Conservation (phyloP, 2,888 invertebrate species). For the Papilio protenor region DNA sequence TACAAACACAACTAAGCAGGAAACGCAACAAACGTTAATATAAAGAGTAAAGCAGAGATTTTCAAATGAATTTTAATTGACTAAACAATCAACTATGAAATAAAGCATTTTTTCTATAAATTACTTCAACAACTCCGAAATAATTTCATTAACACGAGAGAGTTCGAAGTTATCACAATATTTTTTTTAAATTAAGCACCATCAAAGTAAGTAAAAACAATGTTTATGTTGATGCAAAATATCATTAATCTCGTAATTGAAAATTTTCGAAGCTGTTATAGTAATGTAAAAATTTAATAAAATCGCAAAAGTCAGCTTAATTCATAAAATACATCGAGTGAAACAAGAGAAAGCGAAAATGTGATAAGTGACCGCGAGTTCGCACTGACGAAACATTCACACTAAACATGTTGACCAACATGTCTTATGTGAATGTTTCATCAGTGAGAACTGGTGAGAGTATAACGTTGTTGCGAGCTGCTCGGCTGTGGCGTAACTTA, state of each 20-base stretch:
- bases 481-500: conserved; percentile 78
- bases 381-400: background rate
- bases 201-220: too few species aligned
- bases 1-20: conserved; percentile 72
- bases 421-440: background rate
- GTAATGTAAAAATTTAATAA: background rate
- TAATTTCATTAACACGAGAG: background rate
- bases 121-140: background rate
- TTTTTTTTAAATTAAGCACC: too few species aligned
- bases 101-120: background rate
- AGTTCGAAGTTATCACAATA: background rate
- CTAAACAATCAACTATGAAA: background rate
- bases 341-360: background rate
- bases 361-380: background rate
- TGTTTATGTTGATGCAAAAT: background rate
- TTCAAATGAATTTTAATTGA: background rate
- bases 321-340: background rate
- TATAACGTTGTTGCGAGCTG: conserved; percentile 62
- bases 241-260: background rate
- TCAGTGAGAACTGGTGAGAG: background rate
- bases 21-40: conserved; percentile 58
- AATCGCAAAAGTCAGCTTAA: background rate
- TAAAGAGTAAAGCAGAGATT: conserved; percentile 33
- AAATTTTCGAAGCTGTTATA: background rate
- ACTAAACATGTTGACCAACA: background rate